Evolutionary conservation across 2,888 invertebrate species (phyloP), one percentile per base, ranked within the genome.

Genomic region (Silvanus unidentatus): DNA sequence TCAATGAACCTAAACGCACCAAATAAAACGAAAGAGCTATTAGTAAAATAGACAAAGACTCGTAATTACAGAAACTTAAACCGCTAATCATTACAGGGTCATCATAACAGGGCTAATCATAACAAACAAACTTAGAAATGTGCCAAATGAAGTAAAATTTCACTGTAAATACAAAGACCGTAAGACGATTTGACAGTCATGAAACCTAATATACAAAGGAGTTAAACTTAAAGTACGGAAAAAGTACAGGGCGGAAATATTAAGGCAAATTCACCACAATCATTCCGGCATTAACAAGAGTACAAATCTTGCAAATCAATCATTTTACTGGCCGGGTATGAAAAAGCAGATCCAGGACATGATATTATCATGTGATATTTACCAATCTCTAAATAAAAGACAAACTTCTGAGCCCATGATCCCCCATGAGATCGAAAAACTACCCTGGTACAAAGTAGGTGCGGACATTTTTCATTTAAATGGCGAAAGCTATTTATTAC

Each of bases 311-410:
- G 12, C 42, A 52, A 45, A 54, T 44, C 47, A 52, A 16, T 44
- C 47, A 44, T 15, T 57, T 14, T 62, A 51, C 36, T 61, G 60
- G 61, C 55, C 55, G n/a, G 30, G 32, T 9, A 58, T 59, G 53
- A 52, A 36, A 12, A 49, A 50, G 27, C 49, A 61, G 35, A 60
- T 60, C 13, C 48, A 51, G 39, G 42, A 57, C 34, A 34, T 44
- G 14, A 39, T 44, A 28, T 12, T 49, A 44, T 43, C 13, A 37
- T n/a, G n/a, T n/a, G n/a, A n/a, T 35, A 16, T 42, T 9, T 49
- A 44, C 29, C 35, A 41, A 11, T 13, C 27, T 29, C 34, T 45
- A 11, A 6, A n/a, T 36, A 37, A 42, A 11, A 27, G 42, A 34
- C 42, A 38, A 45, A 34, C 15, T 50, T 9, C 53, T 29, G 47